These are phyloP conservation scores for Gouania willdenowi DNA, from an alignment of 2,797 vertebrate species.

Conservation along the genomic window DNA sequence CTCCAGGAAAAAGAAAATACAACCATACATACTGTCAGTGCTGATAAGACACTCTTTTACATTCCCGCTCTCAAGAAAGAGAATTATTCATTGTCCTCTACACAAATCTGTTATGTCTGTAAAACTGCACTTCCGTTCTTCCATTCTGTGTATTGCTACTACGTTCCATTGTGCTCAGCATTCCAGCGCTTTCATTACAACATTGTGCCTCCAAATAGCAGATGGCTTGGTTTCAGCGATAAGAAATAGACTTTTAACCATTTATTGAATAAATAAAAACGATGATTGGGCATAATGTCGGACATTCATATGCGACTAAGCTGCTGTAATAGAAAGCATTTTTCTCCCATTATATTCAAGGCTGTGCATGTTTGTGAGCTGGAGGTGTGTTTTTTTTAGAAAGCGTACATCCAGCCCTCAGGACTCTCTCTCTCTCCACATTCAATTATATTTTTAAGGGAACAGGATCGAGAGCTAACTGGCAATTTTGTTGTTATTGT, in stretches of 20 bases:
- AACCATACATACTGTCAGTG: conserved; percentile 32
- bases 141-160: conserved; percentile 39
- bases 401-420: too few species aligned
- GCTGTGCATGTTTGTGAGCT: neutral
- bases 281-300: conserved; percentile 31
- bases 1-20: conserved; percentile 43
- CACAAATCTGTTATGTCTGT: conserved; percentile 49
- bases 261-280: conserved; percentile 52
- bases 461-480: too few species aligned
- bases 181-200: conserved; percentile 29
- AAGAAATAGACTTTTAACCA: conserved; percentile 51
- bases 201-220: conserved; percentile 38
- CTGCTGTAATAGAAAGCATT: conserved; percentile 15
- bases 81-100: conserved; percentile 58
- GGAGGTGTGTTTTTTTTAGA: too few species aligned
- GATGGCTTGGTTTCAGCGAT: conserved; percentile 49
- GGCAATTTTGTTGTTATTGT: too few species aligned
- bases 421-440: too few species aligned
- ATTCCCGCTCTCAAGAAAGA: conserved; percentile 28
- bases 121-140: conserved; percentile 31
- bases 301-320: conserved; percentile 39
- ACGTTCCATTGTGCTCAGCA: conserved; percentile 47
- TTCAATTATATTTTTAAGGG: too few species aligned
- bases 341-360: neutral
- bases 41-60: conserved; percentile 51